phyloP scores from a whole-genome alignment of 2,797 vertebrate genomes.

The Luscinia megarhynchos region DNA sequence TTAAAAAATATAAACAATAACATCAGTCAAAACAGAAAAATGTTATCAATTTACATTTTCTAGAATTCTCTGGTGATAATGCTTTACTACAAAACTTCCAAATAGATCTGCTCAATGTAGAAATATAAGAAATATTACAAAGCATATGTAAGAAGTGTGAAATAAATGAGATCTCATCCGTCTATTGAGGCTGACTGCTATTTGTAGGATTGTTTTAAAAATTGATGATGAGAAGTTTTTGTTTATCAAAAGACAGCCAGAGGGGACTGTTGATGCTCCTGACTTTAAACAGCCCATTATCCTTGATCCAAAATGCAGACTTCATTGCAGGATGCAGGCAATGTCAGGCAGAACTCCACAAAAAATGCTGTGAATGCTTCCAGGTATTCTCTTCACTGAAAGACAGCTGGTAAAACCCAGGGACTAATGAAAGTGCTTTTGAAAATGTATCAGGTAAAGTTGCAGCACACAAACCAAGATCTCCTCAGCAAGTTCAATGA shows the following conservation, averaged over 20 bases:
- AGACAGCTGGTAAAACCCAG: neutral
- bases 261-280: neutral
- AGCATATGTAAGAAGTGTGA: neutral
- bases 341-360: neutral
- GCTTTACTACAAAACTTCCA: neutral
- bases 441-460: neutral
- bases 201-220: constrained; percentile 36
- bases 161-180: neutral
- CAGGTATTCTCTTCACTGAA: neutral
- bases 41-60: neutral
- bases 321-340: accelerated
- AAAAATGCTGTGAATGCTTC: neutral
- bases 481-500: neutral
- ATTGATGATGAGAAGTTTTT: neutral
- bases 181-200: neutral
- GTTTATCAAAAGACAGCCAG: constrained; percentile 7
- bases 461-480: neutral
- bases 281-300: neutral
- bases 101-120: accelerated
- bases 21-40: neutral
- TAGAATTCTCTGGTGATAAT: neutral
- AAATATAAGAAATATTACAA: neutral
- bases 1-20: neutral
- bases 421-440: neutral
- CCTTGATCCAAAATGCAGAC: neutral